These are phyloP conservation scores for Xiphophorus birchmanni DNA, from an alignment of 2,797 vertebrate species.

Conservation along the genomic window DNA sequence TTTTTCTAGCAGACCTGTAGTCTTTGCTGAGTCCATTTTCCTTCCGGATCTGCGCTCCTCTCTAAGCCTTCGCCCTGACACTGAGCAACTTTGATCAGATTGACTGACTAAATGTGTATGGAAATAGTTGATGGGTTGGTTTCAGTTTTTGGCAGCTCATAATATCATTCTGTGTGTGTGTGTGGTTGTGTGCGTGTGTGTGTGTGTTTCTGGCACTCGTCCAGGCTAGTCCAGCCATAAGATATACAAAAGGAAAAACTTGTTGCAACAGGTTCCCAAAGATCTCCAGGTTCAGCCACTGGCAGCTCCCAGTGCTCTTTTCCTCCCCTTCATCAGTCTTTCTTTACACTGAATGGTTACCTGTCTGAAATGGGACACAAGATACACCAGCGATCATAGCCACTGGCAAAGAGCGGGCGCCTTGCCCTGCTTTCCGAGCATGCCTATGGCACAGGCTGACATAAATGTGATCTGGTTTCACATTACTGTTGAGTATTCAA, in stretches of 20 bases:
- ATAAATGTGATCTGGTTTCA: slow-evolving; percentile 40
- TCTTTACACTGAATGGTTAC: slow-evolving; percentile 64
- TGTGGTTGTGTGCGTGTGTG: slow-evolving; percentile 26
- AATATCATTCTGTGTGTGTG: slow-evolving; percentile 55
- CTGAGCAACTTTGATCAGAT: slow-evolving; percentile 46
- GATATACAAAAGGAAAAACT: slow-evolving; percentile 74
- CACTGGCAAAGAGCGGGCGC: slow-evolving; percentile 50
- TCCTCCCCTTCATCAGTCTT: slow-evolving; percentile 63
- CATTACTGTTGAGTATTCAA: slow-evolving; percentile 22
- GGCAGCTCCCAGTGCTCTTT: slow-evolving; percentile 66
- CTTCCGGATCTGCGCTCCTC: slow-evolving; percentile 19
- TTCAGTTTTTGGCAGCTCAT: slow-evolving; percentile 69
- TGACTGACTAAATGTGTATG: slow-evolving; percentile 67
- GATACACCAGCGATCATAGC: slow-evolving; percentile 68
- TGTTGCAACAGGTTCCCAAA: slow-evolving; percentile 81
- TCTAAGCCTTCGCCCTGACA: slow-evolving; percentile 36
- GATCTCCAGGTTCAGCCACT: slow-evolving; percentile 61
- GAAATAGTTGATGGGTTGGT: slow-evolving; percentile 69
- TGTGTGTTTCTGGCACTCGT: slow-evolving; percentile 62
- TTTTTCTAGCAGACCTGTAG: slow-evolving; percentile 16
- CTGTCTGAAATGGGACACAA: slow-evolving; percentile 70
- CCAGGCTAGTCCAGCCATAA: slow-evolving; percentile 71
- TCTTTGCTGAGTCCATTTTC: slow-evolving; percentile 13
- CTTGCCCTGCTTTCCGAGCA: slow-evolving; percentile 54
- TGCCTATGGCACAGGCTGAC: slow-evolving; percentile 34